A percentile compares a stretch with the other conserved stretches of the same genome.
Conservation (phyloP, 2,888 invertebrate species). For the Eristalinus sepulchralis region DNA sequence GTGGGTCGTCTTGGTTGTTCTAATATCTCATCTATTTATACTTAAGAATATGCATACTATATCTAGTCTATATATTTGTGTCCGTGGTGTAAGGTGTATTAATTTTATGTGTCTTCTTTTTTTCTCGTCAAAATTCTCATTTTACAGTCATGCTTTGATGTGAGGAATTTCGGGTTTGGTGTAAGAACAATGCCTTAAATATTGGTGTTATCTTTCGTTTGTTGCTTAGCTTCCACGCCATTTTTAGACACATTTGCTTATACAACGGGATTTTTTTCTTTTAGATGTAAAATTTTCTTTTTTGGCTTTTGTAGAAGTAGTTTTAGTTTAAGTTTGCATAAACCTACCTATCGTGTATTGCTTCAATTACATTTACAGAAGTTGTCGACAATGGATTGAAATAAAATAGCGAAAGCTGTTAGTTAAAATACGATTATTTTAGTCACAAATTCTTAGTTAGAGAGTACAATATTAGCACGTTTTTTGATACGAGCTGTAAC, state of each 20-base stretch:
- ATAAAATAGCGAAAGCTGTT: background rate
- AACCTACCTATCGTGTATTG: background rate
- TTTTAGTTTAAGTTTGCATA: background rate
- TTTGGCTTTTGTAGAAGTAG: slow-evolving; percentile 21
- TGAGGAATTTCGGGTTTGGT: slow-evolving; percentile 81
- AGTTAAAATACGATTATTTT: background rate
- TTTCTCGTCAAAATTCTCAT: slow-evolving; percentile 56
- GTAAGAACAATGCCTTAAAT: slow-evolving; percentile 76
- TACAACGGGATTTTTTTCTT: background rate
- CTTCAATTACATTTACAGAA: slow-evolving; percentile 9
- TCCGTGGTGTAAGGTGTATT: slow-evolving; percentile 61
- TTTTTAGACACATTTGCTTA: slow-evolving; percentile 29
- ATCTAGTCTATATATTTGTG: slow-evolving; percentile 8
- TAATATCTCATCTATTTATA: slow-evolving; percentile 14
- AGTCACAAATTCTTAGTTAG: background rate
- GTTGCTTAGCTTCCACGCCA: slow-evolving; percentile 58
- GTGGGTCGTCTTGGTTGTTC: slow-evolving; percentile 34
- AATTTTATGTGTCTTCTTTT: slow-evolving; percentile 23
- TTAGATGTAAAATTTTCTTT: slow-evolving; percentile 9
- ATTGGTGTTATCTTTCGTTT: slow-evolving; percentile 28
- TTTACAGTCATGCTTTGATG: slow-evolving; percentile 84
- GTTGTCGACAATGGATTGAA: slow-evolving; percentile 52
- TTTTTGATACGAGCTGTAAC: no score
- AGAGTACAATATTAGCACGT: no score
- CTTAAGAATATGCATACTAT: background rate